Evolutionary conservation across 2,888 invertebrate species (phyloP).

Genomic region (Trissolcus japonicus): DNA sequence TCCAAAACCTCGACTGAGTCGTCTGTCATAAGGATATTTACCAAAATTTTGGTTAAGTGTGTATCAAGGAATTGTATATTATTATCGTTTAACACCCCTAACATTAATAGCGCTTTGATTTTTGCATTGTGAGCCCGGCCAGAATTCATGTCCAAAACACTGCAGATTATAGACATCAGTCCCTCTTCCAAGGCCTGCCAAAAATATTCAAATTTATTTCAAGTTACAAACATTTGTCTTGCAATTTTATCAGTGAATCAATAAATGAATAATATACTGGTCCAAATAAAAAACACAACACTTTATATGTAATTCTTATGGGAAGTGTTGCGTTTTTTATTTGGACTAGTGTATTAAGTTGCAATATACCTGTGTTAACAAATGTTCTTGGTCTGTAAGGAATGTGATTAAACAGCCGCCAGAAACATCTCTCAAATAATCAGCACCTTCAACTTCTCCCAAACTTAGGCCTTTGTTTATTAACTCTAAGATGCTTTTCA

Average conservation of each 20-base stretch:
- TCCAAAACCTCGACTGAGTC: slow-evolving; percentile 85
- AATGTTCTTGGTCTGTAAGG: slow-evolving; percentile 83
- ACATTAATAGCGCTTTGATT: slow-evolving; percentile 77
- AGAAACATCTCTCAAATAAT: slow-evolving; percentile 80
- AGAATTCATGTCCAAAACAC: slow-evolving; percentile 76
- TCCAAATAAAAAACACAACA: too few species aligned
- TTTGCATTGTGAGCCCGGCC: slow-evolving; percentile 76
- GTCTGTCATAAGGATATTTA: slow-evolving; percentile 82
- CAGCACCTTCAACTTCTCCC: slow-evolving; percentile 63
- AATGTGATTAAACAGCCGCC: slow-evolving; percentile 89
- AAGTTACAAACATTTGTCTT: neutral
- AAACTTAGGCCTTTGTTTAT: slow-evolving; percentile 63
- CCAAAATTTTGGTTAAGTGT: slow-evolving; percentile 79
- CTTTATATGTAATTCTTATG: too few species aligned
- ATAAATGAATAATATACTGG: neutral
- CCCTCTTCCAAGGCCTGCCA: slow-evolving; percentile 76
- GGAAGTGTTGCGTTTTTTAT: too few species aligned
- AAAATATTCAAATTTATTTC: slow-evolving; percentile 13
- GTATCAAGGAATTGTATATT: slow-evolving; percentile 77
- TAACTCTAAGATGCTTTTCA: slow-evolving; percentile 72
- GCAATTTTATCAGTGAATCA: slow-evolving; percentile 23
- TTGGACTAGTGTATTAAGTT: too few species aligned
- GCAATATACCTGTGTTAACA: slow-evolving; percentile 78
- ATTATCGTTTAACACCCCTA: slow-evolving; percentile 78
- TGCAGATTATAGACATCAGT: slow-evolving; percentile 77